Evolutionary conservation across 2,888 invertebrate genomes (phyloP).

Genomic region (Tinea pellionella): DNA sequence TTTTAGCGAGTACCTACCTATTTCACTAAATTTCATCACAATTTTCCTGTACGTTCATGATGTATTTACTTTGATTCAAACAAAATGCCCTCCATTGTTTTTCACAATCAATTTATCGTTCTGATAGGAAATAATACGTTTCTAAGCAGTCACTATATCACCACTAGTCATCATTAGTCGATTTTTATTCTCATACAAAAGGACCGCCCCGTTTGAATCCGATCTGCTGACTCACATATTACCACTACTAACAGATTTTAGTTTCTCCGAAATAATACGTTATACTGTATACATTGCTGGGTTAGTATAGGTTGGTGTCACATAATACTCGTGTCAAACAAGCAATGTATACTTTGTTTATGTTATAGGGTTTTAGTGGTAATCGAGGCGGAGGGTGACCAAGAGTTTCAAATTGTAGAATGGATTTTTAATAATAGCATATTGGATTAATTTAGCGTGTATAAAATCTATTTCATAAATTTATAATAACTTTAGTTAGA

Average conservation of each 20-base stretch:
- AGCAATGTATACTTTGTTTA: too few species aligned
- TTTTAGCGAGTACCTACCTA: too few species aligned
- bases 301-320: not conserved
- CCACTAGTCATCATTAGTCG: slow-evolving; percentile 10
- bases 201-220: slow-evolving; percentile 3
- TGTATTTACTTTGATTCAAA: not conserved
- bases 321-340: not conserved
- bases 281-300: not conserved
- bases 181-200: slow-evolving; percentile 2
- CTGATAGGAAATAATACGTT: not conserved
- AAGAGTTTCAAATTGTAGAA: not conserved
- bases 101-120: slow-evolving; percentile 1
- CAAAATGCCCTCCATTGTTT: not conserved
- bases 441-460: too few species aligned
- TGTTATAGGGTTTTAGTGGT: not conserved
- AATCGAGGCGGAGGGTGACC: not conserved
- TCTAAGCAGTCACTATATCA: slow-evolving; percentile 3
- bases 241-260: not conserved
- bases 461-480: too few species aligned
- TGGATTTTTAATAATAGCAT: too few species aligned
- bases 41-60: not conserved
- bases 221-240: slow-evolving; percentile 11
- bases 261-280: not conserved
- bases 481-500: too few species aligned
- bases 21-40: too few species aligned